These are phyloP conservation scores for Celastrina argiolus DNA, from an alignment of 2,888 invertebrate species.

Conservation along the genomic window DNA sequence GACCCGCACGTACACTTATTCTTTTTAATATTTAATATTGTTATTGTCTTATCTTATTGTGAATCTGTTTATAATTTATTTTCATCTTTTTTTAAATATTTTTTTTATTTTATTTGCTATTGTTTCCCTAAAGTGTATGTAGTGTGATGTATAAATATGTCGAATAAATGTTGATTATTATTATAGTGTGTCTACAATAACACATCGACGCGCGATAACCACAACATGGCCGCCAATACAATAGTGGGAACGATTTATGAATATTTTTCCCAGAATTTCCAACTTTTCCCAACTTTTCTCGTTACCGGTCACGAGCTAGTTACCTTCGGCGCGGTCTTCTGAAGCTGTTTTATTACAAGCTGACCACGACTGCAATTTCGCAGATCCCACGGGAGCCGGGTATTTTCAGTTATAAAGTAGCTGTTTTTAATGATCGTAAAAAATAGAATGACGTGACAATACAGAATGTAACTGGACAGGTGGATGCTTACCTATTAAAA, in stretches of 20 bases:
- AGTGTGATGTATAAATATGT: too few species aligned
- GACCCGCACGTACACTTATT: too few species aligned
- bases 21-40: too few species aligned
- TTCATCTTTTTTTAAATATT: neutral
- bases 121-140: too few species aligned
- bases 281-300: conserved; percentile 7
- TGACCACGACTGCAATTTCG: neutral
- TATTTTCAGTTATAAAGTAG: too few species aligned
- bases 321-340: conserved; percentile 1
- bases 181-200: neutral
- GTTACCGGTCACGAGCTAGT: neutral
- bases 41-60: neutral
- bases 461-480: too few species aligned
- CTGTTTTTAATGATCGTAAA: too few species aligned
- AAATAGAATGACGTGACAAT: too few species aligned
- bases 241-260: conserved; percentile 15
- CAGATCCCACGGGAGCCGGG: too few species aligned
- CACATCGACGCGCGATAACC: neutral
- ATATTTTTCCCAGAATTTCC: neutral
- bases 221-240: conserved; percentile 19
- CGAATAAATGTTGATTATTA: too few species aligned
- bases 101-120: too few species aligned
- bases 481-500: too few species aligned
- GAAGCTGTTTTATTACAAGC: neutral
- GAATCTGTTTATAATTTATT: neutral